A percentile compares a stretch with the other conserved stretches of the same genome.
phyloP scores from a whole-genome alignment of 2,888 invertebrate genomes.

The Choristoneura rosaceana region DNA sequence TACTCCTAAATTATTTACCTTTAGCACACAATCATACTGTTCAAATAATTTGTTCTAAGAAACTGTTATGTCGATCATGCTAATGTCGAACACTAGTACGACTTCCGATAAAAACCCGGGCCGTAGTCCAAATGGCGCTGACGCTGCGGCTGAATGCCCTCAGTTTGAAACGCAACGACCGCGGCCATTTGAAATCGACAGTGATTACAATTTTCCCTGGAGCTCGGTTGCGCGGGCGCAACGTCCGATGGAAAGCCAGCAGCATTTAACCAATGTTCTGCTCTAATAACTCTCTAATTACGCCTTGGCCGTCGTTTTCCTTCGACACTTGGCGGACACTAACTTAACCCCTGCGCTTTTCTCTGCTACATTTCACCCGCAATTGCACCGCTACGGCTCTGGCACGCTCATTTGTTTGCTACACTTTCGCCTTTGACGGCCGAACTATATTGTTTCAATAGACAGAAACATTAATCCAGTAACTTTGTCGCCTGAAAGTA shows the following conservation, averaged over 20 bases:
- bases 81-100: slow-evolving; percentile 54
- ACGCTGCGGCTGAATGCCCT: slow-evolving; percentile 61
- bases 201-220: slow-evolving; percentile 85
- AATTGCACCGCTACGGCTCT: slow-evolving; percentile 56
- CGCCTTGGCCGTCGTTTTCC: slow-evolving; percentile 76
- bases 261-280: slow-evolving; percentile 84
- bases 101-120: slow-evolving; percentile 58
- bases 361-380: slow-evolving; percentile 75
- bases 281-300: slow-evolving; percentile 85
- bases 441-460: slow-evolving; percentile 54
- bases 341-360: slow-evolving; percentile 79
- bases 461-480: too few relatives aligned
- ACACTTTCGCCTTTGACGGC: slow-evolving; percentile 77
- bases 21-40: slow-evolving; percentile 15
- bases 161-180: slow-evolving; percentile 69
- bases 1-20: slow-evolving; percentile 62
- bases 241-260: slow-evolving; percentile 85
- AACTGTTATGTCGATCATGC: slow-evolving; percentile 57
- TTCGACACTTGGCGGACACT: slow-evolving; percentile 75
- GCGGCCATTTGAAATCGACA: slow-evolving; percentile 82
- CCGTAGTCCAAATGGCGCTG: slow-evolving; percentile 46
- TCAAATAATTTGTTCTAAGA: slow-evolving; percentile 25
- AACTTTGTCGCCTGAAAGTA: too few relatives aligned
- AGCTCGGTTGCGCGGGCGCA: slow-evolving; percentile 79
- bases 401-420: slow-evolving; percentile 67